These are phyloP conservation scores for Amphipoea lucens DNA, from an alignment of 2,888 invertebrate genomes.

Conservation along the genomic window DNA sequence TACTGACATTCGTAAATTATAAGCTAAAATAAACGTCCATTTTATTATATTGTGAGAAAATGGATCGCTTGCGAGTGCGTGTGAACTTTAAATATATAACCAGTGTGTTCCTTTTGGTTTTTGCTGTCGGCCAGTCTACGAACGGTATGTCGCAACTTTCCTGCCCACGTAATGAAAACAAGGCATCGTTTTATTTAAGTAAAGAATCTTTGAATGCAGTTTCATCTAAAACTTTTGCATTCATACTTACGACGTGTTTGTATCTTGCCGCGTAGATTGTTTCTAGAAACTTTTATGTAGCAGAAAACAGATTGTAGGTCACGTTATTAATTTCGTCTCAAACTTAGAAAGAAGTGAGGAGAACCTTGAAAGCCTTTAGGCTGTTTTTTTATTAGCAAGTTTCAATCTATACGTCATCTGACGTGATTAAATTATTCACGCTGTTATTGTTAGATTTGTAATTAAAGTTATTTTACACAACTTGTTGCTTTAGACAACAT, in stretches of 20 bases:
- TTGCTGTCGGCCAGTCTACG: constrained; percentile 64
- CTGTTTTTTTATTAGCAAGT: constrained; percentile 39
- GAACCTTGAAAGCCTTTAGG: constrained; percentile 61
- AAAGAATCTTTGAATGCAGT: constrained; percentile 38
- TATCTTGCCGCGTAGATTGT: background rate
- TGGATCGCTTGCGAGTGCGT: constrained; percentile 74
- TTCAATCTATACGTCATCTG: constrained; percentile 49
- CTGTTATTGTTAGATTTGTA: background rate
- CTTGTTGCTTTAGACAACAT: constrained; percentile 23
- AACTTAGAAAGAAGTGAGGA: constrained; percentile 22
- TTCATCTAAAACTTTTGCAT: constrained; percentile 47
- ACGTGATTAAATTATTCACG: constrained; percentile 30
- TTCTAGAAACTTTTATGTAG: constrained; percentile 27
- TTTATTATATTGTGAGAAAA: constrained; percentile 68
- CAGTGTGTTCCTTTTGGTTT: constrained; percentile 68
- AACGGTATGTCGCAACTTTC: constrained; percentile 71
- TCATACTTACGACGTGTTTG: constrained; percentile 11
- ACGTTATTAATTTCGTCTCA: constrained; percentile 40
- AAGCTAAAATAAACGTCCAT: constrained; percentile 62
- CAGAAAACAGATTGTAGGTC: constrained; percentile 53
- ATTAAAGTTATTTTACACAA: background rate
- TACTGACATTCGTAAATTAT: constrained; percentile 56
- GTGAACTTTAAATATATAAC: constrained; percentile 70
- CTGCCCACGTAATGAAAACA: constrained; percentile 63
- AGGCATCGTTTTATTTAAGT: constrained; percentile 51